phyloP scores from a whole-genome alignment of 2,113 vertebrate species.

The Apistogramma diplotaenia region DNA sequence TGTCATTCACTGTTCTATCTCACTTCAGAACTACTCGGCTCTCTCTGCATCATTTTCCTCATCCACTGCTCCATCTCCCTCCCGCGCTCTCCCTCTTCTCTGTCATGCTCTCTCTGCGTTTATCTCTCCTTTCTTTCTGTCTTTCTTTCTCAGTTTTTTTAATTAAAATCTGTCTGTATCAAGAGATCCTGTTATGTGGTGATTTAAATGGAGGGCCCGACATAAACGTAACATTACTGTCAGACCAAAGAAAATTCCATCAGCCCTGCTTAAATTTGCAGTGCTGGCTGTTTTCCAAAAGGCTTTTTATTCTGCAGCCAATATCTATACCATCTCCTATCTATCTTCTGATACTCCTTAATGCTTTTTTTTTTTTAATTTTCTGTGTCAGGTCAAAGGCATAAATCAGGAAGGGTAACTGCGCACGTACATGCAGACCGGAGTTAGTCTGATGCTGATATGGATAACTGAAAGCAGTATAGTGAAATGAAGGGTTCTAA shows the following conservation, averaged over 20 bases:
- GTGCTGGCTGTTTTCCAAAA: conserved; percentile 49
- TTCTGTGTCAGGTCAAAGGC: not conserved
- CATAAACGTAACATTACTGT: conserved; percentile 68
- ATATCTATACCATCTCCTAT: conserved; percentile 31
- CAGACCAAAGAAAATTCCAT: conserved; percentile 67
- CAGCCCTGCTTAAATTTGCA: conserved; percentile 57
- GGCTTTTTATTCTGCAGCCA: conserved; percentile 39
- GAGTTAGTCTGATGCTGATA: not conserved
- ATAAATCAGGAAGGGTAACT: conserved; percentile 3
- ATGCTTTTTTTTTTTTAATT: not conserved
- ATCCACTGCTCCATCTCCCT: conserved; percentile 4
- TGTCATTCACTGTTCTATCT: not conserved
- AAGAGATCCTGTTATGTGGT: conserved; percentile 58
- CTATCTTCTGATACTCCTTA: not conserved
- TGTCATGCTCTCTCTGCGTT: conserved; percentile 22
- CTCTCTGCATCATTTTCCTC: conserved; percentile 23
- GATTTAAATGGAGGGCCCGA: conserved; percentile 68
- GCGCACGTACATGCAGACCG: not conserved
- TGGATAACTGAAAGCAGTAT: not conserved
- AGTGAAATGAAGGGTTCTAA: not conserved
- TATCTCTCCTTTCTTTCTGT: not conserved
- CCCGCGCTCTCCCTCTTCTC: not conserved
- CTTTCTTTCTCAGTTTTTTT: conserved; percentile 33
- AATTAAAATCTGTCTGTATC: conserved; percentile 72
- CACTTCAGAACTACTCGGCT: conserved; percentile 2